A percentile compares a stretch with the other conserved stretches of the same genome.
These are phyloP conservation scores for Stictocephala bisonia DNA, from an alignment of 2,888 invertebrate species.

Conservation along the genomic window DNA sequence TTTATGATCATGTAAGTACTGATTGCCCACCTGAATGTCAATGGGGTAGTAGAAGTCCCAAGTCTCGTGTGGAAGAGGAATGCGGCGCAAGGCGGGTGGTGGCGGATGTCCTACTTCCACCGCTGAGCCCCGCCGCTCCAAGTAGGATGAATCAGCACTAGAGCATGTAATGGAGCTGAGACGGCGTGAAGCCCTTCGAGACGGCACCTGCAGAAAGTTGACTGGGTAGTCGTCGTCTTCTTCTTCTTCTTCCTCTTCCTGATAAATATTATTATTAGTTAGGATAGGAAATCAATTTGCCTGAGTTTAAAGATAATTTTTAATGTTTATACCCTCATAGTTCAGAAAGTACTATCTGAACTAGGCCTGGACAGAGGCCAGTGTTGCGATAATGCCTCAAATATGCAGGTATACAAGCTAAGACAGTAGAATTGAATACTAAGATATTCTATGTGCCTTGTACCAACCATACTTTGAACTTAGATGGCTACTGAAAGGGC, in stretches of 20 bases:
- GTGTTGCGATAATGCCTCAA: too few species aligned
- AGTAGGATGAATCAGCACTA: constrained; percentile 85
- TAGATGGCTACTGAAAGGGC: not conserved
- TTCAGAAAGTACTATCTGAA: too few species aligned
- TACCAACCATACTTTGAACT: too few species aligned
- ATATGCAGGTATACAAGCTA: too few species aligned
- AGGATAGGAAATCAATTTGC: too few species aligned
- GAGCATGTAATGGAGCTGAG: constrained; percentile 87
- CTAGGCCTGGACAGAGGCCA: too few species aligned
- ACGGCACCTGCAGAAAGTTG: constrained; percentile 54
- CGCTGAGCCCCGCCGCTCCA: constrained; percentile 84
- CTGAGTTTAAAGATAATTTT: too few species aligned
- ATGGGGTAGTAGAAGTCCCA: constrained; percentile 73
- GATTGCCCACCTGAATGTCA: constrained; percentile 71
- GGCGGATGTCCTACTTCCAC: constrained; percentile 80
- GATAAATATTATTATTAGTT: too few species aligned
- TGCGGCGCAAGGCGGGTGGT: constrained; percentile 63
- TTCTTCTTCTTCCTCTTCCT: constrained; percentile 55
- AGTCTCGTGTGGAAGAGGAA: constrained; percentile 56
- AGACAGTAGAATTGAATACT: too few species aligned
- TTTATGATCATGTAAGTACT: too few species aligned
- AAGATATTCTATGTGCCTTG: too few species aligned
- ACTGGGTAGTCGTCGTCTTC: constrained; percentile 52
- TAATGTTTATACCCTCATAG: too few species aligned
- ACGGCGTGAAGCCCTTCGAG: constrained; percentile 66